Conservation (phyloP, 2,113 vertebrate genomes). For the Pelusios castaneus region DNA sequence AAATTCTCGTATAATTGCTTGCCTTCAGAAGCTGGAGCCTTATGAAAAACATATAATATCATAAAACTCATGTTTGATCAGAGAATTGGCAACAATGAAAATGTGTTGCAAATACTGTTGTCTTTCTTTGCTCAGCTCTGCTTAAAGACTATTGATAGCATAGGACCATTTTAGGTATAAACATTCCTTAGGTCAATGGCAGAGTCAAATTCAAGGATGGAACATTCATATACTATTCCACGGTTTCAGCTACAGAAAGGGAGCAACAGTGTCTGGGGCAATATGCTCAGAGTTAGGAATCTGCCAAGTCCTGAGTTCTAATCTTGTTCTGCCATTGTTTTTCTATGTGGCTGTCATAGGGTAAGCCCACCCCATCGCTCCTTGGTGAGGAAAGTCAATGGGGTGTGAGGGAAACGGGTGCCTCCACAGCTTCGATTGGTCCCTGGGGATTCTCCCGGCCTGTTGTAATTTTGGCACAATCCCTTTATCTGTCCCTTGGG, state of each 20-base stretch:
- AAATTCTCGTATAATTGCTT: neutral
- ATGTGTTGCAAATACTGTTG: slow-evolving; percentile 7
- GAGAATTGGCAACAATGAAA: slow-evolving; percentile 40
- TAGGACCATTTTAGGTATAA: slow-evolving; percentile 12
- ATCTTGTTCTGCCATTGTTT: neutral
- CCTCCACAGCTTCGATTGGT: no score
- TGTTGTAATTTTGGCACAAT: no score
- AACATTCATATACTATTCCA: accelerated
- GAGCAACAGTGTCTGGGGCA: no score
- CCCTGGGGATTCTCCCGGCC: no score
- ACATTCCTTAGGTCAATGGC: neutral
- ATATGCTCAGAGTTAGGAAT: neutral
- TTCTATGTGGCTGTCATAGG: neutral
- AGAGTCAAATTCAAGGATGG: neutral
- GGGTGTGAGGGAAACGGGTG: no score
- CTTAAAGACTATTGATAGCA: neutral
- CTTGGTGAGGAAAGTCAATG: no score
- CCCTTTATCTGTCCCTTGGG: no score
- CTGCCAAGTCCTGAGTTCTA: neutral
- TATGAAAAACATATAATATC: neutral
- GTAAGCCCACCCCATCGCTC: no score
- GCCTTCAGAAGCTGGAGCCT: neutral
- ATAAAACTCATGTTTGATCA: neutral
- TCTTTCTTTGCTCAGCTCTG: slow-evolving; percentile 11
- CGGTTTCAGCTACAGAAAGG: neutral